phyloP scores from a whole-genome alignment of 1,140 invertebrate species.

The Helicorthomorpha holstii region DNA sequence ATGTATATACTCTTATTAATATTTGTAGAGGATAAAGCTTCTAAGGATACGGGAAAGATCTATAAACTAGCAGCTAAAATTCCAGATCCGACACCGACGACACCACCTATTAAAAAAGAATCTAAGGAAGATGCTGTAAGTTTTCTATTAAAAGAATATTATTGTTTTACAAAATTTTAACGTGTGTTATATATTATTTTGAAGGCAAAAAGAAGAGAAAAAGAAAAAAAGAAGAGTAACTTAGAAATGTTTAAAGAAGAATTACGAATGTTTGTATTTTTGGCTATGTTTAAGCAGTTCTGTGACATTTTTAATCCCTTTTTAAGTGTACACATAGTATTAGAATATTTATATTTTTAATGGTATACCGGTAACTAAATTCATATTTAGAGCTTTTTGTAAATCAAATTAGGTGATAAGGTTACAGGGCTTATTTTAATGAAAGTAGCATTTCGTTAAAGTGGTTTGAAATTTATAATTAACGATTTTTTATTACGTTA shows the following conservation, averaged over 20 bases:
- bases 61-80: conserved; percentile 83
- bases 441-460: too few species aligned
- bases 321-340: too few species aligned
- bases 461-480: too few species aligned
- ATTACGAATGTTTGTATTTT: conserved; percentile 48
- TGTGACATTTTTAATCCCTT: too few species aligned
- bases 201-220: conserved; percentile 59
- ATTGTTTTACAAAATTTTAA: not conserved
- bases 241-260: conserved; percentile 94
- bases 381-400: not conserved
- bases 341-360: too few species aligned
- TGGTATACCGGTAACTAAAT: not conserved
- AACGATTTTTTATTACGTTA: too few species aligned
- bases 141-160: not conserved
- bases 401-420: too few species aligned
- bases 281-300: not conserved
- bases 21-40: conserved; percentile 53
- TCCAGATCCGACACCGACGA: conserved; percentile 26
- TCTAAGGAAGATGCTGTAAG: conserved; percentile 20
- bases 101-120: conserved; percentile 2
- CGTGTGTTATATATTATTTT: not conserved
- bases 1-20: conserved; percentile 5
- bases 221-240: conserved; percentile 90
- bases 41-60: conserved; percentile 70
- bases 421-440: too few species aligned